Evolutionary conservation across 2,797 vertebrate genomes (phyloP).

Genomic region (Myotis pilosus): DNA sequence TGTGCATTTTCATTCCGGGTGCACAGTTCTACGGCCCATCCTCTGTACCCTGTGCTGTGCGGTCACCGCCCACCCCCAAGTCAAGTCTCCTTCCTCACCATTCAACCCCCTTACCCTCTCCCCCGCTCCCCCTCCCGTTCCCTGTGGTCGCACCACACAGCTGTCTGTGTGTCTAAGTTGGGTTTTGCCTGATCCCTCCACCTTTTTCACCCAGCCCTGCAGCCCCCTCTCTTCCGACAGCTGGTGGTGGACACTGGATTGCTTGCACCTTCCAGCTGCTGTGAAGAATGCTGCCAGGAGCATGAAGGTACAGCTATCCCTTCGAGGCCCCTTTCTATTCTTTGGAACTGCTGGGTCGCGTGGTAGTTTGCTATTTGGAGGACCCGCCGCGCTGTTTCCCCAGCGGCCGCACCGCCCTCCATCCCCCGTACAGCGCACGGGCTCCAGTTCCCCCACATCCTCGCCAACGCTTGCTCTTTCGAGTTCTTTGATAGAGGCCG

Average conservation of each 20-base stretch:
- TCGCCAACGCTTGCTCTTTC: background rate
- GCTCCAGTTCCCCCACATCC: background rate
- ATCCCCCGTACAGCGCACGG: background rate
- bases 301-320: too few species aligned
- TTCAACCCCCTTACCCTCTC: background rate
- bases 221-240: background rate
- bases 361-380: background rate
- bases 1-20: background rate
- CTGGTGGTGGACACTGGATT: background rate
- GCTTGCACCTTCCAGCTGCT: background rate
- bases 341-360: background rate
- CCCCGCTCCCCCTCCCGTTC: background rate
- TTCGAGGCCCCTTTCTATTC: background rate
- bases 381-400: background rate
- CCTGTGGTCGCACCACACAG: background rate
- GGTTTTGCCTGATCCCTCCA: background rate
- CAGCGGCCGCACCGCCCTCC: accelerated
- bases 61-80: background rate
- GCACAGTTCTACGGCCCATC: background rate
- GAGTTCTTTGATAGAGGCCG: background rate
- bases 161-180: background rate
- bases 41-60: background rate
- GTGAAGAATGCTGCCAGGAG: background rate
- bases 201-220: background rate
- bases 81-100: background rate